Evolutionary conservation across 2,797 vertebrate species (phyloP), one percentile per base, ranked within the genome.

Genomic region (Silurus aristotelis): DNA sequence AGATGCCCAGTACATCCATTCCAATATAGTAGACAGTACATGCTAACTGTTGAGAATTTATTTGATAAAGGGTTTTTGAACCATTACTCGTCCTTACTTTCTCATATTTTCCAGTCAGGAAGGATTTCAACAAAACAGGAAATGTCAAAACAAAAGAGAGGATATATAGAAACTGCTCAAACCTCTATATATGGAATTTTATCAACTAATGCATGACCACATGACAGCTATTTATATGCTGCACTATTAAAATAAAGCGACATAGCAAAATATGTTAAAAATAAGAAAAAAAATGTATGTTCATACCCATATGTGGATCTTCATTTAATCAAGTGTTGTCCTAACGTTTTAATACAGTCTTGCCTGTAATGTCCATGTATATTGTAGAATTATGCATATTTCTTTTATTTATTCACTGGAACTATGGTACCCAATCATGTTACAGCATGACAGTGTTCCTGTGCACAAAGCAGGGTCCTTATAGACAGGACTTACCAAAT

Each of bases 61-160:
- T 66, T 3, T 25, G 15, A 20, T 31, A 46, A 25, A 52, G 9
- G 43, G 12, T 22, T 78, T n/a, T 78, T 43, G 70, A 83, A 75
- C 10, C 46, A 66, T 80, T 72, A 67, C 27, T 55, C 31, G 56
- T 82, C 63, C 56, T 80, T 38, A 75, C 19, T 82, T 70, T 77
- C 46, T 38, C 14, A 72, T 20, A 73, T 63, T 64, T 80, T 80
- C 58, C 31, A 80, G 38, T 15, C 63, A 85, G 87, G 76, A 87
- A 83, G 38, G 31, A 78, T 81, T 60, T 86, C 43, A 81, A 76
- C 66, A 55, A 87, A 87, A 83, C 87, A 89, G 83, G 71, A 89
- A 87, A 77, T 80, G 17, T 81, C 27, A 80, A 71, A 83, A 85
- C 56, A 84, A 86, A 84, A 22, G 12, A 55, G 8, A 68, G 72